A percentile compares a stretch with the other conserved stretches of the same genome.
These are phyloP conservation scores for Merops nubicus DNA, from an alignment of 2,113 vertebrate genomes.

Conservation along the genomic window DNA sequence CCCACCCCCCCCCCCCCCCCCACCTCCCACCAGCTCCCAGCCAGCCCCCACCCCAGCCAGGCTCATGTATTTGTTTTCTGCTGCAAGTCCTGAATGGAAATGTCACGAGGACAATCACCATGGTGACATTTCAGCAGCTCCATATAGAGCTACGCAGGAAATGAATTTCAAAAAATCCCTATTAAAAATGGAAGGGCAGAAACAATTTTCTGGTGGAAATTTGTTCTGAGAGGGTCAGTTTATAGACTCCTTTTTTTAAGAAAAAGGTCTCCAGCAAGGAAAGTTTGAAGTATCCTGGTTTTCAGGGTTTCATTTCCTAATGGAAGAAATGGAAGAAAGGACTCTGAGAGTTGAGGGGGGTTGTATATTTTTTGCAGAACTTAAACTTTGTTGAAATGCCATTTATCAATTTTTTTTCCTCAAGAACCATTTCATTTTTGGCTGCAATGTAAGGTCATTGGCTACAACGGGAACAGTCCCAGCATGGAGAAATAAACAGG, in stretches of 20 bases:
- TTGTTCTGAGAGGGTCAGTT: neutral
- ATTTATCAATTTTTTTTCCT: neutral
- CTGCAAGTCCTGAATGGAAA: conserved; percentile 13
- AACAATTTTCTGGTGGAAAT: conserved; percentile 38
- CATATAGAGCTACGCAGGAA: neutral
- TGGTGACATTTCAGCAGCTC: conserved; percentile 61
- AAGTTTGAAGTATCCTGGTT: neutral
- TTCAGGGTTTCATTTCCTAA: neutral
- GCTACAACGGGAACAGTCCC: neutral
- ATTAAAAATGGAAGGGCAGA: conserved; percentile 56
- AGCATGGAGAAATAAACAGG: neutral
- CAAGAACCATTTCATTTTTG: neutral
- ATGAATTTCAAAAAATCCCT: conserved; percentile 57
- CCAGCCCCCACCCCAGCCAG: neutral
- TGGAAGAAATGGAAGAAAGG: neutral
- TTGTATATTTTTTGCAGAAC: neutral
- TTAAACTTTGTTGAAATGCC: neutral
- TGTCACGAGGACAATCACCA: conserved; percentile 65
- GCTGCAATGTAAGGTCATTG: neutral
- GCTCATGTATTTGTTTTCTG: neutral
- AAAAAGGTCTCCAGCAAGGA: neutral
- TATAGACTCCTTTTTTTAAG: neutral
- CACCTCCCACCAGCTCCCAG: neutral
- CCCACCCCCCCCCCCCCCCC: neutral
- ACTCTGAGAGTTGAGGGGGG: neutral